Conservation (phyloP, 2,797 vertebrate genomes). For the Rhinichthys osculus region DNA sequence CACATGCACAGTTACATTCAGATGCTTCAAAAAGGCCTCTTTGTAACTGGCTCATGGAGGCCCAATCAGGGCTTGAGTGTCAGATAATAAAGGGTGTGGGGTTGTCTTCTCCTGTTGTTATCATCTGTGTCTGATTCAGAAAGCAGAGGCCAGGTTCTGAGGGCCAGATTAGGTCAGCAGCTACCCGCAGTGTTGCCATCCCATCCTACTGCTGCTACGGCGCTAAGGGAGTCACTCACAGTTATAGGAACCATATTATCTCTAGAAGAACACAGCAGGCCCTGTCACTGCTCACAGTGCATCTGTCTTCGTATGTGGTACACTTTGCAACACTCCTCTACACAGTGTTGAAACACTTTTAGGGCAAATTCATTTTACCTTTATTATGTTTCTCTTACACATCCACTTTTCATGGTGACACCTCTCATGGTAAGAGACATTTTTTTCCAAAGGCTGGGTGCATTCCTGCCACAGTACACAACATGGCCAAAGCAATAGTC, state of each 20-base stretch:
- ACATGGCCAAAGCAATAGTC: neutral
- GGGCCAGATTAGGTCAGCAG: constrained; percentile 63
- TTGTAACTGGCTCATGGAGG: constrained; percentile 18
- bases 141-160: constrained; percentile 48
- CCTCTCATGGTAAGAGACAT: constrained; percentile 10
- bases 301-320: constrained; percentile 61
- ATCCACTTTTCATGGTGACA: constrained; percentile 58
- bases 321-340: constrained; percentile 40
- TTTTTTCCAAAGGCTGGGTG: constrained; percentile 1
- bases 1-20: neutral
- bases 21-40: constrained; percentile 5
- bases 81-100: constrained; percentile 59
- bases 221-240: constrained; percentile 54
- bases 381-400: constrained; percentile 55
- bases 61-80: constrained; percentile 44
- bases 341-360: constrained; percentile 40
- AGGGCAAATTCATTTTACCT: constrained; percentile 47
- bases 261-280: constrained; percentile 56
- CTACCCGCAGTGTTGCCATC: constrained; percentile 54
- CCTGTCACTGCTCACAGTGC: constrained; percentile 45
- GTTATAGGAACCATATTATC: constrained; percentile 61
- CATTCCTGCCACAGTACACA: neutral
- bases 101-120: constrained; percentile 58
- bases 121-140: constrained; percentile 56
- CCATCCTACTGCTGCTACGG: constrained; percentile 41